Base-by-base conservation (phyloP, 1,140 invertebrate species). In the Xylocopa sonorina region DNA sequence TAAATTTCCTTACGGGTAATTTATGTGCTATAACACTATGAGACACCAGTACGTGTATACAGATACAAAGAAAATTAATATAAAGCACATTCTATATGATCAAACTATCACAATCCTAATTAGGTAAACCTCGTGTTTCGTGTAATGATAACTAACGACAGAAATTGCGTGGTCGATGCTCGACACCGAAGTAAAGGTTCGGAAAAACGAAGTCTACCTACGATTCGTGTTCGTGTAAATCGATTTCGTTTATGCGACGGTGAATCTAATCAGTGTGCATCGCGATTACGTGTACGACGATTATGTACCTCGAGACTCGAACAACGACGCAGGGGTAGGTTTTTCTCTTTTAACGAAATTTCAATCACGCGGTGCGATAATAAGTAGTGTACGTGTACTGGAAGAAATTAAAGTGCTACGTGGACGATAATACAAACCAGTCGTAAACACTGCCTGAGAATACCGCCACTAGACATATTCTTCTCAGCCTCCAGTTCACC, bases 401-500 rank as follows among this genome's bases (percentile, higher is more conserved):
- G n/a, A n/a, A 38, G 24, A 67, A 80, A 80, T 66, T 7, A 29
- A 75, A 66, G 21, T 81, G 81, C 55, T 66, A 72, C 75, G 62
- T 79, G 34, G 18, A 62, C 29, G 53, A 79, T 69, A 84, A 88
- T 91, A 94, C 95, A 94, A 94, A 98, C 98, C 95, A 99, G 93
- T 93, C 99, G 93, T 41, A 99, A 94, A 92, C 98, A 99, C 93
- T 99, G 99, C 78, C 99, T 93, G 18, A 99, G 92, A 82, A 99
- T 99, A 53, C 99, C 99, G 38, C 99, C 99, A 88, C 97, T 98
- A n/a, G 98, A 99, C 98, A 99, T 99, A 90, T 99, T 99, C 93
- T 99, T 99, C 91, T 99, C 99, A 0, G 98, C 97, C 93, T 99
- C 99, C 46, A 99, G 93, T 93, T 99, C 99, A 68, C 96, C 97